phyloP scores from a whole-genome alignment of 92 coral and sea anemone species.

The Phenganax marumi region DNA sequence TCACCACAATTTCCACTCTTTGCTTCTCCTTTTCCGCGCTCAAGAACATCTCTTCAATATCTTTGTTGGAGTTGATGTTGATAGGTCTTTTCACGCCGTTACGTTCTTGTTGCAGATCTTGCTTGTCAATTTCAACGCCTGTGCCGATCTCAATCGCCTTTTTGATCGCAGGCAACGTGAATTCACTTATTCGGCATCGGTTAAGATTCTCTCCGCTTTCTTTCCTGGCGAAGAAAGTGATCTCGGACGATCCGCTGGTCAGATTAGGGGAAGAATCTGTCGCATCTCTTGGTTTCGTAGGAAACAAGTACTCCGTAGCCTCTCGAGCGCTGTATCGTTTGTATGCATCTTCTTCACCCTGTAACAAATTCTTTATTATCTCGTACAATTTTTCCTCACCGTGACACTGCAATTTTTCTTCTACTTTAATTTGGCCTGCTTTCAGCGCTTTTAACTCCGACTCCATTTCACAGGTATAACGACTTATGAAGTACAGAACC shows the following conservation, averaged over 20 bases:
- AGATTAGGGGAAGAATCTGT: not conserved
- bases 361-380: conserved; percentile 5
- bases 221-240: conserved; percentile 2
- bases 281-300: not conserved
- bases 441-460: not conserved
- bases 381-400: not conserved
- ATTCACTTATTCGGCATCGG: not conserved
- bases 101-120: not conserved
- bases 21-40: not conserved
- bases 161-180: conserved; percentile 1
- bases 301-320: not conserved
- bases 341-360: not conserved
- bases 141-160: not conserved
- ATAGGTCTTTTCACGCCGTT: not conserved
- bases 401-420: not conserved
- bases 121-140: not conserved
- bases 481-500: not conserved
- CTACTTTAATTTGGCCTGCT: not conserved
- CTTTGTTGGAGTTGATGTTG: not conserved
- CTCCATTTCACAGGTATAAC: not conserved
- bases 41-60: not conserved
- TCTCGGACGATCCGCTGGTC: too few relatives aligned
- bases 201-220: not conserved
- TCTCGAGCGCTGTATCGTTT: conserved; percentile 4
- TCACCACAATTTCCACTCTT: too few relatives aligned